Conservation (phyloP, 2,888 invertebrate genomes). For the Conops quadrifasciatus region DNA sequence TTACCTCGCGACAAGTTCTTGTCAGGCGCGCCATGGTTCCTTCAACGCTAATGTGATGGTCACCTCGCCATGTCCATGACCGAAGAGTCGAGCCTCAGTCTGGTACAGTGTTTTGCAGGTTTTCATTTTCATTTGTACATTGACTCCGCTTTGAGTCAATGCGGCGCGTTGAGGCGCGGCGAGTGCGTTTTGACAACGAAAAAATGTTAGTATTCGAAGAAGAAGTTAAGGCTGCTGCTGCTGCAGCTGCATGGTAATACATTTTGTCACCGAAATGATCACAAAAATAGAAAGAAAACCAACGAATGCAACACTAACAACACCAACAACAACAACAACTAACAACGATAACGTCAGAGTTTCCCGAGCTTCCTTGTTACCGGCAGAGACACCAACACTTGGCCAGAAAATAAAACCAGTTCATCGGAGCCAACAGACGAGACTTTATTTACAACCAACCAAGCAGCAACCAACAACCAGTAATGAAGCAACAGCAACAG, state of each 20-base stretch:
- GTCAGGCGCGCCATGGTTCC: slow-evolving; percentile 1
- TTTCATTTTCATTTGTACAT: slow-evolving; percentile 49
- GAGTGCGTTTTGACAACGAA: slow-evolving; percentile 8
- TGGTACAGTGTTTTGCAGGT: slow-evolving; percentile 46
- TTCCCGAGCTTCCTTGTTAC: slow-evolving; percentile 1
- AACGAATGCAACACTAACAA: background rate
- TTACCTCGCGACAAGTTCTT: slow-evolving; percentile 41
- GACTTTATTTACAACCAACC: slow-evolving; percentile 9
- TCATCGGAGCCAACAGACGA: slow-evolving; percentile 25
- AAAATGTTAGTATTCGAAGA: slow-evolving; percentile 14
- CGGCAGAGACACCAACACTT: background rate
- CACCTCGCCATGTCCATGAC: background rate
- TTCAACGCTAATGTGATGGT: slow-evolving; percentile 1
- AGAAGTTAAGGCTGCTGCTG: slow-evolving; percentile 10
- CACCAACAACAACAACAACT: slow-evolving; percentile 20
- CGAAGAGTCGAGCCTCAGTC: background rate
- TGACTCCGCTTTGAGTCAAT: slow-evolving; percentile 23
- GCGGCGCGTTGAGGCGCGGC: background rate
- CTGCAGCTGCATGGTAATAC: background rate
- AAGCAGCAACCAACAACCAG: background rate
- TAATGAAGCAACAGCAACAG: background rate
- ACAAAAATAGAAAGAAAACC: background rate
- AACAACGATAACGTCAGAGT: slow-evolving; percentile 9
- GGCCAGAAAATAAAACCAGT: slow-evolving; percentile 42
- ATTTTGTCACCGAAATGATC: background rate